Evolutionary conservation across 92 coral and sea anemone genomes (phyloP), one percentile per base, ranked within the genome.

Genomic region (Micromussa lordhowensis): DNA sequence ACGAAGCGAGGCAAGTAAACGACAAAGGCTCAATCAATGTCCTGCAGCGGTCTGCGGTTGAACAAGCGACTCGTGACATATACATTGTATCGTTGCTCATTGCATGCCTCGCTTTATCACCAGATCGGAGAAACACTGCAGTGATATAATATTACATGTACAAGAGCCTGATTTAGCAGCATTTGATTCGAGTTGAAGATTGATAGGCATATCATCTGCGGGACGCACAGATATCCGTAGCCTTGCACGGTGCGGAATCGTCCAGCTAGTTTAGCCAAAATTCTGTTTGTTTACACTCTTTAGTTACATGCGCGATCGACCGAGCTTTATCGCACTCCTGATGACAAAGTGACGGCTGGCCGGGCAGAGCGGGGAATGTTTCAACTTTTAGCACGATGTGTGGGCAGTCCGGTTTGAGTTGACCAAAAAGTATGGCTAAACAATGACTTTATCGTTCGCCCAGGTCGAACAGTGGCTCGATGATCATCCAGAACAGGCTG

Each of bases 401-500:
- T 86, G 88, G 87, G 86, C 30, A 86, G 75, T 40, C 86, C 72
- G 86, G 90, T 68, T 83, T 93, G 85, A 69, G 77, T 82, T 93
- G 88, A 63, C 91, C 87, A 89, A 87, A 86, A 58, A 85, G 89
- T 92, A 92, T 87, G 95, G 94, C 86, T 88, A 86, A 76, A 95
- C 92, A 91, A 98, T 94, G 97, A 96, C 97, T 87, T 94, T 96
- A 82, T 91, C 98, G 87, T 93, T 94, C 90, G 92, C 93, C 87
- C 96, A 98, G 93, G 98, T 98, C 80, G 98, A 98, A 88, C 87
- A 91, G 91, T 98, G 99, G 99, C 96, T 98, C 4, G 98, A 98
- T 75, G 98, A 91, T 44, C 95, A 98, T 82, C 94, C 90, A 7
- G 88, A 91, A 58, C 93, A 85, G 75, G 90, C 98, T 48, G 98